These are phyloP conservation scores for Scleropages formosus DNA, from an alignment of 2,797 vertebrate genomes.

Conservation along the genomic window DNA sequence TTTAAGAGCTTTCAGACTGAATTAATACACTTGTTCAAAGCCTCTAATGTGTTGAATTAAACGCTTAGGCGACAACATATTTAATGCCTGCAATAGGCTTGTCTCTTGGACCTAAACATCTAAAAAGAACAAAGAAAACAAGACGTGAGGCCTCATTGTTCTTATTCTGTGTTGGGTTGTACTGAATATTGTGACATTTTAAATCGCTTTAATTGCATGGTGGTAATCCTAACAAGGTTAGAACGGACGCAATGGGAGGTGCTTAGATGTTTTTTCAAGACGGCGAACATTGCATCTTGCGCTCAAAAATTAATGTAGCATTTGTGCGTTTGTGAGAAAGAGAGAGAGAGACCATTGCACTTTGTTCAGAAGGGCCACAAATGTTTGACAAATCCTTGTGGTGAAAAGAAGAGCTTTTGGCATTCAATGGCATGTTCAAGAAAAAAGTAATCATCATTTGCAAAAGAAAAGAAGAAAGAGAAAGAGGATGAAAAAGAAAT, in stretches of 20 bases:
- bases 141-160: conserved; percentile 30
- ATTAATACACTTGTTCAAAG: conserved; percentile 68
- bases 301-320: conserved; percentile 2
- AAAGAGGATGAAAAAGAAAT: background rate
- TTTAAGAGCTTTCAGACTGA: conserved; percentile 62
- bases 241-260: conserved; percentile 34
- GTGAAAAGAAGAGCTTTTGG: background rate
- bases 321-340: background rate
- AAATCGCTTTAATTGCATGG: conserved; percentile 43
- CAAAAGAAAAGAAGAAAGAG: background rate
- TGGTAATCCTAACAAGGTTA: conserved; percentile 42
- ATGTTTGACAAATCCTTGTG: background rate
- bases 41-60: conserved; percentile 59
- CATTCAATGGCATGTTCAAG: background rate
- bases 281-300: background rate
- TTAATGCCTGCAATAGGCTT: conserved; percentile 47
- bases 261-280: conserved; percentile 15
- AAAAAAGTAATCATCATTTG: background rate
- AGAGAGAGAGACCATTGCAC: background rate
- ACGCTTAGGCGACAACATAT: conserved; percentile 51
- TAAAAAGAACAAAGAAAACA: conserved; percentile 34
- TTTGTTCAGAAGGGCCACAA: background rate
- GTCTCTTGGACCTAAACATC: conserved; percentile 42
- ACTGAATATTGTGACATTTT: conserved; percentile 37
- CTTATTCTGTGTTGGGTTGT: conserved; percentile 33